Evolutionary conservation across 2,888 invertebrate species (phyloP).

Genomic region (Monochamus alternatus): DNA sequence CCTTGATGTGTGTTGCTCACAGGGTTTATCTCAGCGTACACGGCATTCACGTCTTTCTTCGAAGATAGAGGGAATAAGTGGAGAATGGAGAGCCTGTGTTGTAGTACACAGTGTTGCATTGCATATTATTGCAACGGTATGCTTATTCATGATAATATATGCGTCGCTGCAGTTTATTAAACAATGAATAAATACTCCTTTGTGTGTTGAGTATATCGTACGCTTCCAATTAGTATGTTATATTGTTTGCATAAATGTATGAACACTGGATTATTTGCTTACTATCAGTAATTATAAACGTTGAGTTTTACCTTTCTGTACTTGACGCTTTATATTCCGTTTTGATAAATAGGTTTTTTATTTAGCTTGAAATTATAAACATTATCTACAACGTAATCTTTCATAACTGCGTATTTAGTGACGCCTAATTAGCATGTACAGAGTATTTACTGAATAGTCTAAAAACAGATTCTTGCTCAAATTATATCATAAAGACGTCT

Average conservation of each 20-base stretch:
- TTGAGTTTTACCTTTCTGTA: conserved; percentile 40
- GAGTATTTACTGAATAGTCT: too few relatives aligned
- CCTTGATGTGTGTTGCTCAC: conserved; percentile 39
- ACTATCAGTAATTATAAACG: conserved; percentile 49
- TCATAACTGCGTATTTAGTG: not conserved
- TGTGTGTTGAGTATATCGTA: conserved; percentile 44
- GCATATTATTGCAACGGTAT: conserved; percentile 44
- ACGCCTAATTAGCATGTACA: not conserved
- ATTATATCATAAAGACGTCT: too few relatives aligned
- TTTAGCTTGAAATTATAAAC: conserved; percentile 1
- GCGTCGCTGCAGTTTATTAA: conserved; percentile 54
- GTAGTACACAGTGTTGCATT: conserved; percentile 45
- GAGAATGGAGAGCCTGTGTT: conserved; percentile 42
- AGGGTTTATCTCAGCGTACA: conserved; percentile 38
- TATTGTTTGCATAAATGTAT: conserved; percentile 50
- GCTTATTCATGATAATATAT: conserved; percentile 51
- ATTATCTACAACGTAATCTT: not conserved
- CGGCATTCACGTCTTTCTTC: conserved; percentile 34
- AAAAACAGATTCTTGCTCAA: too few relatives aligned
- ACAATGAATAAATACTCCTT: conserved; percentile 52
- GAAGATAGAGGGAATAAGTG: conserved; percentile 33
- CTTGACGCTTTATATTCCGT: conserved; percentile 38
- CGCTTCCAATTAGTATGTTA: conserved; percentile 44
- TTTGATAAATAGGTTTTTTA: conserved; percentile 31
- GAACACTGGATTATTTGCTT: conserved; percentile 49